Evolutionary conservation across 2,797 vertebrate species (phyloP), one percentile per base, ranked within the genome.

Genomic region (Taenioides sp.): DNA sequence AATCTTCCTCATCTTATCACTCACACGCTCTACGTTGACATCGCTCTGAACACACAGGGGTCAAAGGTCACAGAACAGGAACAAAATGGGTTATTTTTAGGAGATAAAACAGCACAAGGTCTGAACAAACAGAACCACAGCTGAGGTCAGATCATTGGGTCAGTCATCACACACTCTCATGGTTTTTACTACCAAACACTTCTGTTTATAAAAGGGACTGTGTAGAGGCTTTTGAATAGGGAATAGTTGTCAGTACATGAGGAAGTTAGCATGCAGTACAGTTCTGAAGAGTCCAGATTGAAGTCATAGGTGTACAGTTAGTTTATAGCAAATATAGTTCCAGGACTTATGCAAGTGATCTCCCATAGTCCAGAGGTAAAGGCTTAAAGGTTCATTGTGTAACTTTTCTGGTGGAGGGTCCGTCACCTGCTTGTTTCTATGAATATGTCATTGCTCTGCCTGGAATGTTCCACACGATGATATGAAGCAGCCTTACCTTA

Each of bases 71-170:
- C 14, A 31, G 31, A 17, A 25, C 23, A 4, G 64, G 43, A 27
- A 65, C 43, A 65, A 65, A 65, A 65, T 20, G 47, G 64, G n/a
- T 50, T 65, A 27, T 49, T 65, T 47, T 50, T 18, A 23, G 62
- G 18, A 47, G 25, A 34, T 37, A 47, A 34, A 18, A 20, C 59
- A 37, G 60, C 18, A 20, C 28, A 62, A 34, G 60, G 31, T 37
- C 60, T 25, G 12, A 18, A 23, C 63, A 65, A 50, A 65, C 40
- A 23, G 37, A 43, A 64, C 43, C 62, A 43, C 40, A 2, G 49
- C 17, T 43, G 59, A 64, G 59, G 59, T 18, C 59, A 17, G 17
- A 28, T 60, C 16, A 60, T 31, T 28, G 28, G 59, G 14, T 60
- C 31, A 18, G 59, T 60, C 25, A 60, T 16, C 27, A 7, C 59